These are phyloP conservation scores for Gymnorhina tibicen DNA, from an alignment of 2,113 vertebrate genomes.

Conservation along the genomic window DNA sequence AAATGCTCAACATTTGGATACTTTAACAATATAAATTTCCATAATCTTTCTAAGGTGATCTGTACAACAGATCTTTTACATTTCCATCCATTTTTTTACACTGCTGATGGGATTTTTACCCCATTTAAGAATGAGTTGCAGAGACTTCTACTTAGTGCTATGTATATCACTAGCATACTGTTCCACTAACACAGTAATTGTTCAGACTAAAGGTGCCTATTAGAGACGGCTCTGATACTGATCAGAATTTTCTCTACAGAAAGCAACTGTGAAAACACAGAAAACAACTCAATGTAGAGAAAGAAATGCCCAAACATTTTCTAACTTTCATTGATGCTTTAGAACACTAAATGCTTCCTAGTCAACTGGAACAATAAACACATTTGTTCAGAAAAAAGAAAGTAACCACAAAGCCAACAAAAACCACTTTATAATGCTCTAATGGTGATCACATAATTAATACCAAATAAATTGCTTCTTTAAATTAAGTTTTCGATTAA, in stretches of 20 bases:
- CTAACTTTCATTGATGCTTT: background rate
- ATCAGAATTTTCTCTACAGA: background rate
- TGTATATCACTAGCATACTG: background rate
- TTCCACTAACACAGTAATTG: background rate
- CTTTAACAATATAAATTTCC: background rate
- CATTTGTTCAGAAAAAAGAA: background rate
- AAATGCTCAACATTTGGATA: background rate
- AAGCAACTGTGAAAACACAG: too few species aligned
- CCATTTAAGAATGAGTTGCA: background rate
- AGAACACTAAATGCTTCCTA: background rate
- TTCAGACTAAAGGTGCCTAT: background rate
- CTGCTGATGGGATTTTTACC: background rate
- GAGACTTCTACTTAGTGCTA: background rate
- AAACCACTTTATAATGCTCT: background rate
- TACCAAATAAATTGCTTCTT: background rate
- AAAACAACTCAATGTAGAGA: background rate
- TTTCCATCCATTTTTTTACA: background rate
- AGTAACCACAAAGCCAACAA: background rate
- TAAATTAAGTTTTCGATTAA: background rate
- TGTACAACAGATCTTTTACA: background rate
- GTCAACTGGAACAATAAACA: background rate
- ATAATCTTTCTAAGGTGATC: background rate
- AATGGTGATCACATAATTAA: background rate
- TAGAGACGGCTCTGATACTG: background rate
- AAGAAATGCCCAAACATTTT: rapidly evolving